These are phyloP conservation scores for Myrmecobius fasciatus DNA, from an alignment of 2,113 vertebrate genomes.

Conservation along the genomic window DNA sequence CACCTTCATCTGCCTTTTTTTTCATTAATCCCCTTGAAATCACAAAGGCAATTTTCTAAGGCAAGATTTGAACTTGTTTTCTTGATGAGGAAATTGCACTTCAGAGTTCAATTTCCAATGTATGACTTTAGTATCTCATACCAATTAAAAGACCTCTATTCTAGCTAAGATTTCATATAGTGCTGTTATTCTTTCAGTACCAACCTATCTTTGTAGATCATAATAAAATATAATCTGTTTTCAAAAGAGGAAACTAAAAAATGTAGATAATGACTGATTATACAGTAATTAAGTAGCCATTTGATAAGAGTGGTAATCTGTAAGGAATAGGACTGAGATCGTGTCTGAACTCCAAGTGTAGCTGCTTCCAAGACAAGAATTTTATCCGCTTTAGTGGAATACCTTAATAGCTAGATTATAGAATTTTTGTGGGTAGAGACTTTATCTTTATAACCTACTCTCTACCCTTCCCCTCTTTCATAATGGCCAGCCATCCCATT, in stretches of 20 bases:
- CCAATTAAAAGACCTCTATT: neutral
- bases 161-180: neutral
- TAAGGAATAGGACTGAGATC: too few species aligned
- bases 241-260: neutral
- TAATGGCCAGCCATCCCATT: neutral
- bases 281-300: neutral
- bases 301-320: neutral
- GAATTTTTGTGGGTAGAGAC: neutral
- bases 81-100: neutral
- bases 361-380: neutral
- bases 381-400: neutral
- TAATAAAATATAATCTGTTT: too few species aligned
- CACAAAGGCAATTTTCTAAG: neutral
- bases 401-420: neutral
- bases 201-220: neutral
- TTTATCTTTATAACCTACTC: neutral
- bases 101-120: neutral
- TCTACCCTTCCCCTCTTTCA: neutral
- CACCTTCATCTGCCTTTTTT: too few species aligned
- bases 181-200: neutral
- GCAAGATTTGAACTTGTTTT: neutral
- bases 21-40: too few species aligned
- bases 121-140: neutral
- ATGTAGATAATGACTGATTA: neutral
- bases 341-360: neutral